Percentiles rank a stretch among this genome's conserved stretches.
Conservation (phyloP, 2,113 vertebrate species). For the Sander vitreus region DNA sequence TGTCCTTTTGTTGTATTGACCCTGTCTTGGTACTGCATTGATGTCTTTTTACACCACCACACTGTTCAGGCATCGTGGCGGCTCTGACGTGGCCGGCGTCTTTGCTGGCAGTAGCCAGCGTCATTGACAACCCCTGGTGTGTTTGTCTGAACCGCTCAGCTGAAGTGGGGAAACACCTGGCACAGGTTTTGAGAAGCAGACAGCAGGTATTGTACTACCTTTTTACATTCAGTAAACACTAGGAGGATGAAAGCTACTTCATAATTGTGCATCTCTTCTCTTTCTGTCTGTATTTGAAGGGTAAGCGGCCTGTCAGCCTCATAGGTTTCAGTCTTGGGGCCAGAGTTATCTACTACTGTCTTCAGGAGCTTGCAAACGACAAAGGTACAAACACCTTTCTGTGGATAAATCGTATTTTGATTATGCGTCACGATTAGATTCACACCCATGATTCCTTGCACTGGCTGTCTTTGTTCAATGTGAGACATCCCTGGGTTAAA, state of each 20-base stretch:
- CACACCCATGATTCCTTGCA: not conserved
- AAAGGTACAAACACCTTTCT: conserved; percentile 82
- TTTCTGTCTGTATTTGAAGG: conserved; percentile 80
- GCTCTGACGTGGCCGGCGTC: conserved; percentile 95
- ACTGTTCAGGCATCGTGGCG: conserved; percentile 89
- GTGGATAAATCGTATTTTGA: not conserved
- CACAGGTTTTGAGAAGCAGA: conserved; percentile 90
- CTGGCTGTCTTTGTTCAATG: not conserved
- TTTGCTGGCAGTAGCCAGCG: conserved; percentile 89
- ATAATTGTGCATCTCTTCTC: conserved; percentile 4
- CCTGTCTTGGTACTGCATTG: not conserved
- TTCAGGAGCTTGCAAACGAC: conserved; percentile 95
- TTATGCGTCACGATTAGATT: not conserved
- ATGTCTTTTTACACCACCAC: not conserved
- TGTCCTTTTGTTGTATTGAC: not conserved
- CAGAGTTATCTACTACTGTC: conserved; percentile 97
- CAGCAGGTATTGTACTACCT: conserved; percentile 87
- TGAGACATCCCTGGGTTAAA: not conserved
- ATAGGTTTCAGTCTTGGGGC: conserved; percentile 98
- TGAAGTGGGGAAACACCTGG: conserved; percentile 95
- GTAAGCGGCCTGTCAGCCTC: conserved; percentile 92
- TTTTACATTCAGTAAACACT: not conserved
- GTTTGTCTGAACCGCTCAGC: conserved; percentile 95
- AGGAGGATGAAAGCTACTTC: not conserved
- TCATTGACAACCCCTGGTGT: conserved; percentile 98